A percentile compares a stretch with the other conserved stretches of the same genome.
Evolutionary conservation across 1,140 invertebrate species (phyloP).

Genomic region (Nephotettix cincticeps): DNA sequence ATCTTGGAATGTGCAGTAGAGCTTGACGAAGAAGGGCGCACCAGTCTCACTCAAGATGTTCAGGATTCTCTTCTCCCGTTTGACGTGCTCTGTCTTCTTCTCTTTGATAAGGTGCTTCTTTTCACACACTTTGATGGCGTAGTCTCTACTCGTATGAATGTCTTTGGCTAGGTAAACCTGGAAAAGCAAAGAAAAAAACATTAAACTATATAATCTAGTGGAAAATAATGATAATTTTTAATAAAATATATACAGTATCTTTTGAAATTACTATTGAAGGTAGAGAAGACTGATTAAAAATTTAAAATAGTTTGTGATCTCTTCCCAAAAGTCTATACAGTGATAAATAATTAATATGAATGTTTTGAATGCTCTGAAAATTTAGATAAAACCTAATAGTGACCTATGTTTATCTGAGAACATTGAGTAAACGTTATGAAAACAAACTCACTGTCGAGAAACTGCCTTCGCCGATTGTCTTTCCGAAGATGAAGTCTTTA

Average conservation of each 20-base stretch:
- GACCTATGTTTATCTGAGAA: no score
- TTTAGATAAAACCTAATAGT: no score
- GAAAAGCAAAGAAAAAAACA: constrained; percentile 38
- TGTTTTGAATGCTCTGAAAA: no score
- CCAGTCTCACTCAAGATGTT: constrained; percentile 65
- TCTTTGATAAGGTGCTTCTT: constrained; percentile 90
- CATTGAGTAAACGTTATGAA: no score
- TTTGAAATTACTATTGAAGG: no score
- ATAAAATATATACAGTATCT: no score
- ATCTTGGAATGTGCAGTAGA: constrained; percentile 98
- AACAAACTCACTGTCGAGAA: constrained; percentile 82
- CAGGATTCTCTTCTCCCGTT: constrained; percentile 88
- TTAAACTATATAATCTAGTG: no score
- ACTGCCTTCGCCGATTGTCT: constrained; percentile 94
- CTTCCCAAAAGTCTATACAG: no score
- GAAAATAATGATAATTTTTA: no score
- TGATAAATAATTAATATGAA: no score
- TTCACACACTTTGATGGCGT: constrained; percentile 96
- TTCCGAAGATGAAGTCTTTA: constrained; percentile 94
- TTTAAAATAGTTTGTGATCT: no score
- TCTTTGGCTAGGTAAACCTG: constrained; percentile 91
- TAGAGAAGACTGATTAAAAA: no score
- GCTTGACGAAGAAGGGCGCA: constrained; percentile 83
- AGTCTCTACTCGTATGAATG: constrained; percentile 83
- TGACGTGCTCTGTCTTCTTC: constrained; percentile 90